These are phyloP conservation scores for Clunio marinus DNA, from an alignment of 2,888 invertebrate genomes.

Conservation along the genomic window DNA sequence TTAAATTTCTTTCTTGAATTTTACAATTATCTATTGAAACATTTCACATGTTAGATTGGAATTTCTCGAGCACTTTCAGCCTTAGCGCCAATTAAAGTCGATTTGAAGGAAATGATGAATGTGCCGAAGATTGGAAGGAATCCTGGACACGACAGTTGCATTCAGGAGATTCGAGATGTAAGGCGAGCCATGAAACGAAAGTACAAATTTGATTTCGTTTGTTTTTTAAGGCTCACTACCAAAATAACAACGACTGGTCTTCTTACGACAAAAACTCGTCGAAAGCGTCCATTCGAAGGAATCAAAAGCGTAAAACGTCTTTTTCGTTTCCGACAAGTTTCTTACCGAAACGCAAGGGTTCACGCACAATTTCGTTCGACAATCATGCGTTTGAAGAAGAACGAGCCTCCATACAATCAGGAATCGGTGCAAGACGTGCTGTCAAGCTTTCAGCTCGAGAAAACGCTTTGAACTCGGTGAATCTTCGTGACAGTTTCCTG, in stretches of 20 bases:
- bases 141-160: constrained; percentile 60
- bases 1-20: neutral
- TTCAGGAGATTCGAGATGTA: constrained; percentile 53
- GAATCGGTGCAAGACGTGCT: neutral
- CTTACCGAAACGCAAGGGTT: neutral
- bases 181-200: neutral
- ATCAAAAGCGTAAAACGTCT: constrained; percentile 20
- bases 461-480: neutral
- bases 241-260: constrained; percentile 5
- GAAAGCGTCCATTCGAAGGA: neutral
- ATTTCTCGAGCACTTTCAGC: constrained; percentile 72
- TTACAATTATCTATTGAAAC: constrained; percentile 42
- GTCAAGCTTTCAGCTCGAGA: constrained; percentile 22
- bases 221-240: constrained; percentile 8
- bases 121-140: constrained; percentile 58
- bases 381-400: constrained; percentile 18
- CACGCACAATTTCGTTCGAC: neutral
- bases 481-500: constrained; percentile 14
- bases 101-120: constrained; percentile 47
- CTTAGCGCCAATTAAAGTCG: constrained; percentile 60
- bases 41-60: constrained; percentile 51
- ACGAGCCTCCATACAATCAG: neutral
- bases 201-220: constrained; percentile 9
- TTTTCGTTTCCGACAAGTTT: neutral
- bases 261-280: neutral